A percentile compares a stretch with the other conserved stretches of the same genome.
Conservation (phyloP, 1,140 invertebrate species). For the Apis mellifera region DNA sequence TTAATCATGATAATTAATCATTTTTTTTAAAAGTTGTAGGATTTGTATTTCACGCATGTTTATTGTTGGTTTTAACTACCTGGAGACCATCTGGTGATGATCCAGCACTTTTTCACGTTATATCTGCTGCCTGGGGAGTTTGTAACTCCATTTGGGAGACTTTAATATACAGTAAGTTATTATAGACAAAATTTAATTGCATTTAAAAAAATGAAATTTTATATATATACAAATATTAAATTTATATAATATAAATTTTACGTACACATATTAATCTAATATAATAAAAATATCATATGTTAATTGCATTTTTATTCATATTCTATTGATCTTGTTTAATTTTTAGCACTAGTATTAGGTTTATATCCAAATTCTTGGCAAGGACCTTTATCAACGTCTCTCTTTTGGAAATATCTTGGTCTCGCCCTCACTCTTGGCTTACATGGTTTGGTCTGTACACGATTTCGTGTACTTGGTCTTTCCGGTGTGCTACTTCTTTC, state of each 20-base stretch:
- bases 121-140: slow-evolving; percentile 88
- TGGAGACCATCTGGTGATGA: slow-evolving; percentile 85
- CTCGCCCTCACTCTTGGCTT: slow-evolving; percentile 77
- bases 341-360: slow-evolving; percentile 77
- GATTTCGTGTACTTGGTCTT: slow-evolving; percentile 77
- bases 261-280: too few relatives aligned
- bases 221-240: too few relatives aligned
- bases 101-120: slow-evolving; percentile 86
- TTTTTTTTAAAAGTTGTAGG: slow-evolving; percentile 82
- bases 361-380: slow-evolving; percentile 80
- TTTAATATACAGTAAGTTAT: slow-evolving; percentile 78
- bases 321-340: not conserved
- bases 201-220: too few relatives aligned
- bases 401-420: slow-evolving; percentile 80
- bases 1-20: too few relatives aligned
- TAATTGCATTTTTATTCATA: not conserved
- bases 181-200: too few relatives aligned
- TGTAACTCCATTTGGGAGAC: slow-evolving; percentile 89
- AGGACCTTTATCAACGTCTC: slow-evolving; percentile 79
- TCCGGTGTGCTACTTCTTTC: slow-evolving; percentile 75
- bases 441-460: slow-evolving; percentile 79
- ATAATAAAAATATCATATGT: too few relatives aligned
- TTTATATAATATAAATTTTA: too few relatives aligned
- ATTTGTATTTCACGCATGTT: slow-evolving; percentile 85
- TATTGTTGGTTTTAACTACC: slow-evolving; percentile 84